Conservation (phyloP, 30 jellyfish, hydroid and myxozoan species). For the Mastigias papua region DNA sequence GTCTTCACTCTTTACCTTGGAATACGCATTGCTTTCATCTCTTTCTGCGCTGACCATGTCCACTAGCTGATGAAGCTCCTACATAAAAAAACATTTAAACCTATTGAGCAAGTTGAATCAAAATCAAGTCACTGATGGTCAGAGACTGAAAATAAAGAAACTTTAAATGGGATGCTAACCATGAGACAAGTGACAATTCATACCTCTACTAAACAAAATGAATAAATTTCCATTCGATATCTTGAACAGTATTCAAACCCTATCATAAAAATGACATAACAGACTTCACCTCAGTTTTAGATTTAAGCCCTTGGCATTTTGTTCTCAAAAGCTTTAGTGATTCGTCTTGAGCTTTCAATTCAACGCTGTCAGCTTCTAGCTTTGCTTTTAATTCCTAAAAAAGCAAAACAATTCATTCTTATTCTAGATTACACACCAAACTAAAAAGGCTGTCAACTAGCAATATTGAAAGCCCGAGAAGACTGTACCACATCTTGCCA, state of each 20-base stretch:
- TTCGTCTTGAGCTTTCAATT: conserved; percentile 54
- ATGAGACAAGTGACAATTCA: background rate
- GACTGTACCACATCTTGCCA: no score
- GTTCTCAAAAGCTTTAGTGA: conserved; percentile 53
- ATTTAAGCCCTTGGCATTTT: conserved; percentile 54
- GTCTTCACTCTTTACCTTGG: conserved; percentile 29
- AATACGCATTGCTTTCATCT: conserved; percentile 66
- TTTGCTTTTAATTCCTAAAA: conserved; percentile 72
- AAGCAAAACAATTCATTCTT: no score
- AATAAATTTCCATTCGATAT: background rate
- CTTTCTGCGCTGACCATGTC: conserved; percentile 64
- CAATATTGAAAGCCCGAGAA: no score
- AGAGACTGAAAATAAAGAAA: background rate
- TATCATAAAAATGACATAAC: background rate
- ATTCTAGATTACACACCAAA: no score
- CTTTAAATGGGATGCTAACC: no score
- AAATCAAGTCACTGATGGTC: no score
- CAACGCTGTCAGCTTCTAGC: conserved; percentile 48
- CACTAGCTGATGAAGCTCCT: conserved; percentile 67
- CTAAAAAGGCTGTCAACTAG: no score
- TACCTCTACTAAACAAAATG: background rate
- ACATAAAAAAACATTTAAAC: background rate
- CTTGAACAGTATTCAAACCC: background rate
- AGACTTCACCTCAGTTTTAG: conserved; percentile 54
- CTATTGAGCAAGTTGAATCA: no score